Conservation (phyloP, 2,113 vertebrate species). For the Petrocephalus microphthalmus region DNA sequence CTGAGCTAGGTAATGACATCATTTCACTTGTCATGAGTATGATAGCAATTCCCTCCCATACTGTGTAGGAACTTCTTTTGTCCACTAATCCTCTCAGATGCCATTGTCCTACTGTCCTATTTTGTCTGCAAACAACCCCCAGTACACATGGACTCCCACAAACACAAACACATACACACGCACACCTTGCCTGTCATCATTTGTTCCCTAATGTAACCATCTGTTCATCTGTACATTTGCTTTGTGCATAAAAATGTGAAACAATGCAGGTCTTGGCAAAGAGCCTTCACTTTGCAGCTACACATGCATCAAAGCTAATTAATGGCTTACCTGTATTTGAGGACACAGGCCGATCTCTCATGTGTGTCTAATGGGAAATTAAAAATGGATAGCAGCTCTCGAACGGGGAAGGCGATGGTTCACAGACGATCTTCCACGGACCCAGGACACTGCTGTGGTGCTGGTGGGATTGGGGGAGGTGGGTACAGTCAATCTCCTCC, state of each 20-base stretch:
- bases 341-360: conserved; percentile 47
- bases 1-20: not conserved
- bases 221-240: conserved; percentile 53
- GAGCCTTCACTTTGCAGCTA: conserved; percentile 45
- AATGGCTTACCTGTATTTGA: conserved; percentile 61
- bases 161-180: not conserved
- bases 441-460: not conserved
- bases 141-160: conserved; percentile 34
- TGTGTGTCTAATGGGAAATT: conserved; percentile 65
- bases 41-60: not conserved
- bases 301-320: conserved; percentile 62
- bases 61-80: not conserved
- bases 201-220: conserved; percentile 54
- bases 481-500: not conserved
- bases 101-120: not conserved
- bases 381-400: conserved; percentile 62
- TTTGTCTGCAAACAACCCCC: not conserved
- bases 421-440: not conserved
- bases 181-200: conserved; percentile 45
- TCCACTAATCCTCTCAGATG: not conserved
- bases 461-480: no score
- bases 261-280: conserved; percentile 52
- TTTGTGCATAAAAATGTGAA: conserved; percentile 55
- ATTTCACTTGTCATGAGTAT: not conserved
- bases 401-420: conserved; percentile 41